Evolutionary conservation across 1,140 invertebrate genomes (phyloP).

Genomic region (Psix sp.): DNA sequence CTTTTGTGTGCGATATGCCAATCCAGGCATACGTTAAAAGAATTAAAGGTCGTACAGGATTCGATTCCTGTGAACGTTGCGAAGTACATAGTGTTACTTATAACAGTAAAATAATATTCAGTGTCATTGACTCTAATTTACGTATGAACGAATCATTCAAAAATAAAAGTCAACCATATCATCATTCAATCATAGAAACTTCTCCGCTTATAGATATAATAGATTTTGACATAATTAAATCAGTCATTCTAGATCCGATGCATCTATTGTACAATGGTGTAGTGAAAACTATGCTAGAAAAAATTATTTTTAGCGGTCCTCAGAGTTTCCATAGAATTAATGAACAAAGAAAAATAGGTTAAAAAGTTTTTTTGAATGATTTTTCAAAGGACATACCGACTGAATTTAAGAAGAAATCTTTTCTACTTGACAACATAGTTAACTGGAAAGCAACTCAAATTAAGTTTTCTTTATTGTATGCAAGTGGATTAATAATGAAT

Average conservation of each 20-base stretch:
- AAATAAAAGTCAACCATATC: slow-evolving; percentile 30
- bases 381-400: slow-evolving; percentile 27
- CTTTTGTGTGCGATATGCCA: slow-evolving; percentile 27
- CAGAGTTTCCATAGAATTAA: no score
- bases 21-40: slow-evolving; percentile 14
- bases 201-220: slow-evolving; percentile 34
- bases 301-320: background rate
- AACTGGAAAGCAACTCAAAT: no score
- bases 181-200: slow-evolving; percentile 24
- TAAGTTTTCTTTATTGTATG: slow-evolving; percentile 49
- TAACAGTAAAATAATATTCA: slow-evolving; percentile 7
- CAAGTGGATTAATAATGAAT: slow-evolving; percentile 42
- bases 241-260: slow-evolving; percentile 43
- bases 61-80: slow-evolving; percentile 14
- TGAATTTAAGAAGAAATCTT: slow-evolving; percentile 52
- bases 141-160: slow-evolving; percentile 51
- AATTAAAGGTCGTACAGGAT: slow-evolving; percentile 11
- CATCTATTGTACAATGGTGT: slow-evolving; percentile 42
- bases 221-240: slow-evolving; percentile 32
- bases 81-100: slow-evolving; percentile 16
- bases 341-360: background rate
- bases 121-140: slow-evolving; percentile 9
- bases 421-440: slow-evolving; percentile 21
- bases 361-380: slow-evolving; percentile 8
- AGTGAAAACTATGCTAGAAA: slow-evolving; percentile 28